Evolutionary conservation across 2,888 invertebrate species (phyloP), one percentile per base, ranked within the genome.

Genomic region (Anagyrus pseudococci): DNA sequence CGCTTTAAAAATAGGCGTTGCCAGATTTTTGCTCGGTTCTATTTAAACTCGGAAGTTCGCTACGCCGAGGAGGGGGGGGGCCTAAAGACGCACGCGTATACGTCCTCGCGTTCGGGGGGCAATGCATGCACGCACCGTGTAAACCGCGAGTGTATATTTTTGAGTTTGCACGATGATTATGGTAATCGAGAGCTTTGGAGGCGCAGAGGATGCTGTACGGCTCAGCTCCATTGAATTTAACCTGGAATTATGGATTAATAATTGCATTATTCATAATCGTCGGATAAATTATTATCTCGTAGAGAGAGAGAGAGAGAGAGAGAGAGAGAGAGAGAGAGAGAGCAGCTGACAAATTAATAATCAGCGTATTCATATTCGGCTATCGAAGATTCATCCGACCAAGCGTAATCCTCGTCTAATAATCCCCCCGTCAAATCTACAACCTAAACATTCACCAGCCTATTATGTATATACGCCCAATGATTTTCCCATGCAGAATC

Each of bases 31-130:
- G 49, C 44, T 29, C 10, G 15, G 23, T 15, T 26, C 40, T 50
- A 56, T 59, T 59, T 59, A 40, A 58, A 63, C 20, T n/a, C 23
- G 23, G 26, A 8, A 20, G 22, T 41, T 40, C 44, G 29, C 58
- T 50, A 55, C n/a, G 4, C 1, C 0, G 29, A 29, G 46, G 46
- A 47, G 46, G 53, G 8, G 22, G 43, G 46, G 8, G 8, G 40
- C 52, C 10, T 43, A 41, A n/a, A 33, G 20, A 22, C 13, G n/a
- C 47, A 56, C 44, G 13, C 15, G 15, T 64, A 57, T 33, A 56
- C 55, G 41, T 41, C 59, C 40, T 49, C 15, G 8, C 3, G 6
- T 46, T 10, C 23, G 3, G 4, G 7, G 6, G 4, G 3, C 46
- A 13, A 10, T 22, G 46, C 10, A 22, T 46, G n/a, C n/a, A n/a